Percentiles rank a stretch among this genome's conserved stretches.
Evolutionary conservation across 2,113 vertebrate species (phyloP).

Genomic region (Pedionomus torquatus): DNA sequence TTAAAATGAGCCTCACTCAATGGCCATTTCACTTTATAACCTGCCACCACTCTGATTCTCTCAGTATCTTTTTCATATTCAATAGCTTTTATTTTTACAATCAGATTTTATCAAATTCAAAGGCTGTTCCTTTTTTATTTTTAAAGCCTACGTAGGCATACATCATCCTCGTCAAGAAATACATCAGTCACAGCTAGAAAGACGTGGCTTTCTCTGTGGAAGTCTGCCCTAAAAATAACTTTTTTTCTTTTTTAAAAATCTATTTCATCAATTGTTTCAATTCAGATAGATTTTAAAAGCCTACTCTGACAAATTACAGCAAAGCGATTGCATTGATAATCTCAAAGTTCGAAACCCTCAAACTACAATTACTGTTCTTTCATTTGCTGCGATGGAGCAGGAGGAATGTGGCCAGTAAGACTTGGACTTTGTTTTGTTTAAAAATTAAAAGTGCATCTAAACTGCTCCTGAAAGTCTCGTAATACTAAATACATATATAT

Average conservation of each 20-base stretch:
- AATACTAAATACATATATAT: neutral
- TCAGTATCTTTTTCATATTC: neutral
- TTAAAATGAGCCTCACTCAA: slow-evolving; percentile 16
- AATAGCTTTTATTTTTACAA: neutral
- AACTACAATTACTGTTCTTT: neutral
- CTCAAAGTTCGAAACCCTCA: neutral
- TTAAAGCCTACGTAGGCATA: neutral
- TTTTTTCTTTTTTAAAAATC: neutral
- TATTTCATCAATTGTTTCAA: neutral
- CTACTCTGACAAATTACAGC: neutral
- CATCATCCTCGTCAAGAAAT: neutral
- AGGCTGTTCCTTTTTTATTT: neutral
- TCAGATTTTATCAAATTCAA: neutral
- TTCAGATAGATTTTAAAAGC: neutral
- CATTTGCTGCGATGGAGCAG: neutral
- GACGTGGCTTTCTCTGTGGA: neutral
- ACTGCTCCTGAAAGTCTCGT: neutral
- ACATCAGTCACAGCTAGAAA: neutral
- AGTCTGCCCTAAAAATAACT: neutral
- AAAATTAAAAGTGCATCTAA: neutral
- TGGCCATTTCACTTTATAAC: neutral
- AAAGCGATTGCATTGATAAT: neutral
- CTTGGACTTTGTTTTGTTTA: neutral
- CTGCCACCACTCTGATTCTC: neutral
- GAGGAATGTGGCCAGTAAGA: neutral